Base-by-base conservation (phyloP, 1,140 invertebrate genomes). In the Leguminivora glycinivorella region DNA sequence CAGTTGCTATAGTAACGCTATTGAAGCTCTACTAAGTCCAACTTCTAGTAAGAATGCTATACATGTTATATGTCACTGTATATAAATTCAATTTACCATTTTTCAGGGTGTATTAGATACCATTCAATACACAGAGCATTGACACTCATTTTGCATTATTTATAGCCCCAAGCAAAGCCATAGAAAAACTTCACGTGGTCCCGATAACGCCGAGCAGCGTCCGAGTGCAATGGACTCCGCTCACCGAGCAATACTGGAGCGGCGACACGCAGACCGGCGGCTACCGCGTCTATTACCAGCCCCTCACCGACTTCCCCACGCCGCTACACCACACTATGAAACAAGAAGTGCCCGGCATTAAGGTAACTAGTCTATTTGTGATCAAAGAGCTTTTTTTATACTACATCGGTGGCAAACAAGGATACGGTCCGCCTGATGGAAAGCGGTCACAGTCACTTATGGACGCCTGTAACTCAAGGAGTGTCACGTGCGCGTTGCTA, bases 161-260 rank as follows among this genome's bases (percentile, higher is more conserved):
- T 91, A 25, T 77, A 95, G 97, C 97, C n/a, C 98, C 98, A 1
- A 96, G 96, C 47, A 94, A 94, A 74, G 94, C 95, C 9, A 97
- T 99, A 5, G 93, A 93, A 22, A 95, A 95, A 60, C 92, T 99
- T 1, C 95, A 95, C 92, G 97, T 98, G 1, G 95, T 97, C 24
- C 97, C 98, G 1, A 97, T 98, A 68, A 99, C 98, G 3, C 97
- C 97, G 10, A 97, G 95, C 19, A 97, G 96, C 89, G 95, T 98
- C n/a, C 94, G 96, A 81, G 96, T 98, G 56, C 95, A 95, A 71
- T 98, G 97, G 97, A 92, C 94, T 72, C 92, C 95, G 3, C 93
- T 98, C 22, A 94, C 95, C 69, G 94, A 96, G 68, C 92, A 93
- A 58, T 93, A 94, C 82, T 98, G 98, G 97, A 98, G 97, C 89